phyloP scores from a whole-genome alignment of 2,113 vertebrate species.

The Colossoma macropomum region DNA sequence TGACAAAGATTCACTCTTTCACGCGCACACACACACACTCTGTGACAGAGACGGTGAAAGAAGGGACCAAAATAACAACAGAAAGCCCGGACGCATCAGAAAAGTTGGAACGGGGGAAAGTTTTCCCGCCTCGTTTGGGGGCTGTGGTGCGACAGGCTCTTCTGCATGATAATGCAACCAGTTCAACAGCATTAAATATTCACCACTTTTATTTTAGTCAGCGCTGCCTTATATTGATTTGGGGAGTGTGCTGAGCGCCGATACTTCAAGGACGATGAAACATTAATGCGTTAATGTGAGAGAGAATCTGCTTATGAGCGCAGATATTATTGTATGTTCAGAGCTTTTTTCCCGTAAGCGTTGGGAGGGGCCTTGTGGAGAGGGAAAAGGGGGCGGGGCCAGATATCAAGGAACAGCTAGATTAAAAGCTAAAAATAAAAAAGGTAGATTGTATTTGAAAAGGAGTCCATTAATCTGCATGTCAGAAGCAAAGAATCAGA shows the following conservation, averaged over 20 bases:
- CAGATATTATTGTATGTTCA: slow-evolving; percentile 1
- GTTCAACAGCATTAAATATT: slow-evolving; percentile 44
- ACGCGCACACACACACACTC: slow-evolving; percentile 16
- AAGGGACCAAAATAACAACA: slow-evolving; percentile 21
- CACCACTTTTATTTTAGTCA: slow-evolving; percentile 35
- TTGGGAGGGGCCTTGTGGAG: not conserved
- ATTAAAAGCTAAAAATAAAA: too few species aligned
- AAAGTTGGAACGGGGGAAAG: slow-evolving; percentile 29
- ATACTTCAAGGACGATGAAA: slow-evolving; percentile 43
- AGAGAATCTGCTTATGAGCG: slow-evolving; percentile 43
- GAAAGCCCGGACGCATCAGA: slow-evolving; percentile 5
- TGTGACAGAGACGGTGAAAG: not conserved
- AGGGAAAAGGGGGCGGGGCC: not conserved
- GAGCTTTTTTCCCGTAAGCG: slow-evolving; percentile 37
- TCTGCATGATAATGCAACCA: slow-evolving; percentile 41
- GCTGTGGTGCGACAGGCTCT: not conserved
- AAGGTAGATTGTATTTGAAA: too few species aligned
- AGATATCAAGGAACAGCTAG: not conserved
- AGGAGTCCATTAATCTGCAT: too few species aligned
- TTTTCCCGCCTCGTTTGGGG: slow-evolving; percentile 5
- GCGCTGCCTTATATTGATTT: slow-evolving; percentile 43
- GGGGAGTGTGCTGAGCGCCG: slow-evolving; percentile 23
- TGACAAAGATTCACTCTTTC: slow-evolving; percentile 21
- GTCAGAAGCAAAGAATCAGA: too few species aligned
- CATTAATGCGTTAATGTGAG: slow-evolving; percentile 46